Percentiles rank a stretch among this genome's conserved stretches.
phyloP scores from a whole-genome alignment of 92 coral and sea anemone species.

The Porites lobata region DNA sequence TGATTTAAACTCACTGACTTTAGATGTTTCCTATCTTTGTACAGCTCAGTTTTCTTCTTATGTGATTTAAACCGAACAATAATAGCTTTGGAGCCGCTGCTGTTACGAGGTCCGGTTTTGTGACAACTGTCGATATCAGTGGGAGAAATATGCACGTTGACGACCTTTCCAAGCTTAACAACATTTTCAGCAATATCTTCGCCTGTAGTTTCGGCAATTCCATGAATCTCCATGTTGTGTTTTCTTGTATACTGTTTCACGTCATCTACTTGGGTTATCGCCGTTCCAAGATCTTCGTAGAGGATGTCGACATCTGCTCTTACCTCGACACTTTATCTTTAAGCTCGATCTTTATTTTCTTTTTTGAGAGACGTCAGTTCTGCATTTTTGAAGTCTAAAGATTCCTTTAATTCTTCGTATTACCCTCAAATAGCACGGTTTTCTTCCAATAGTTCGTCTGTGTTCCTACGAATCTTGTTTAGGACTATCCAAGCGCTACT shows the following conservation, averaged over 20 bases:
- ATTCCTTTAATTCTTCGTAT: slow-evolving; percentile 5
- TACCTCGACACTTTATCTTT: neutral
- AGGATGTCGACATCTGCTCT: slow-evolving; percentile 5
- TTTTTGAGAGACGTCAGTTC: neutral
- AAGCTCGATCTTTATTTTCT: neutral
- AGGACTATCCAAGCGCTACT: neutral
- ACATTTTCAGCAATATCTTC: neutral
- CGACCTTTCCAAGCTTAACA: slow-evolving; percentile 15
- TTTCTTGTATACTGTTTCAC: neutral
- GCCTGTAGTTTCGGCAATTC: neutral
- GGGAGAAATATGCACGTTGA: slow-evolving; percentile 1
- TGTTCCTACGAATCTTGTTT: slow-evolving; percentile 5
- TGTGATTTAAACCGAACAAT: too few species aligned
- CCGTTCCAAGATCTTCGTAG: neutral
- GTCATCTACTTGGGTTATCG: slow-evolving; percentile 13
- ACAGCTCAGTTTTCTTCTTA: too few species aligned
- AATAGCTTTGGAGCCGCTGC: neutral
- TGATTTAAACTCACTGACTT: too few species aligned
- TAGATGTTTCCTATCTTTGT: too few species aligned
- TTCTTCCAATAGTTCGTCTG: slow-evolving; percentile 6
- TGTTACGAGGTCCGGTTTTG: neutral
- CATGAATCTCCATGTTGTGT: slow-evolving; percentile 4
- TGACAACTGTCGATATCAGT: too few species aligned
- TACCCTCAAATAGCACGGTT: slow-evolving; percentile 1
- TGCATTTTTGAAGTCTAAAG: neutral